Evolutionary conservation across 1,140 invertebrate species (phyloP).

Genomic region (Trichonephila clavata): DNA sequence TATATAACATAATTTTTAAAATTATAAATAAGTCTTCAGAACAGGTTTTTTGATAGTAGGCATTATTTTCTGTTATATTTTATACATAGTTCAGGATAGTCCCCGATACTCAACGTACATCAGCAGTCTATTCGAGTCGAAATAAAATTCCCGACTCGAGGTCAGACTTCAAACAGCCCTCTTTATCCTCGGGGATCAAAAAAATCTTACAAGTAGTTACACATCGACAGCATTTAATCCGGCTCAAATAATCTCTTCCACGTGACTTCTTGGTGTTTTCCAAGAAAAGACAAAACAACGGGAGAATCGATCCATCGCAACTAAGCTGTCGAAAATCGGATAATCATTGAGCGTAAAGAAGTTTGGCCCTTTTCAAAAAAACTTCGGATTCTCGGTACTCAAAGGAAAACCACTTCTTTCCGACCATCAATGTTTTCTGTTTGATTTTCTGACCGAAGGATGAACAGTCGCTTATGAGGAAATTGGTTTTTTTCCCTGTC

Average conservation of each 20-base stretch:
- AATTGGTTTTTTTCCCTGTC: neutral
- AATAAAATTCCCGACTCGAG: constrained; percentile 14
- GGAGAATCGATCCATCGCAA: constrained; percentile 48
- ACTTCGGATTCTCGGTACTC: neutral
- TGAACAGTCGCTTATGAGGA: neutral
- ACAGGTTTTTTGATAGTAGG: too few relatives aligned
- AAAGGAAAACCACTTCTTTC: constrained; percentile 35
- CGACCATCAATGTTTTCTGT: neutral
- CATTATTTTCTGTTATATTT: too few relatives aligned
- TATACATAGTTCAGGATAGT: neutral
- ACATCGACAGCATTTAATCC: constrained; percentile 62
- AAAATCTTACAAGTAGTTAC: constrained; percentile 72
- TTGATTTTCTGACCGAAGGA: neutral
- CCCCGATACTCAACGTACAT: neutral
- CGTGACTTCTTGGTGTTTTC: constrained; percentile 62
- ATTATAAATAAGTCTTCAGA: too few relatives aligned
- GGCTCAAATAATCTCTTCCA: constrained; percentile 58
- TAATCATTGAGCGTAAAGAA: constrained; percentile 65
- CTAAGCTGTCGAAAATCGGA: constrained; percentile 73
- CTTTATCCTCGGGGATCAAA: constrained; percentile 61
- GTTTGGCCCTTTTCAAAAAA: constrained; percentile 37
- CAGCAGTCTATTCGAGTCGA: constrained; percentile 14
- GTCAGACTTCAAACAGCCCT: constrained; percentile 29
- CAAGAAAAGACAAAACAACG: constrained; percentile 48
- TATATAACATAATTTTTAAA: too few relatives aligned